Conservation (phyloP, 2,797 vertebrate species). For the Phylloscopus collybita region DNA sequence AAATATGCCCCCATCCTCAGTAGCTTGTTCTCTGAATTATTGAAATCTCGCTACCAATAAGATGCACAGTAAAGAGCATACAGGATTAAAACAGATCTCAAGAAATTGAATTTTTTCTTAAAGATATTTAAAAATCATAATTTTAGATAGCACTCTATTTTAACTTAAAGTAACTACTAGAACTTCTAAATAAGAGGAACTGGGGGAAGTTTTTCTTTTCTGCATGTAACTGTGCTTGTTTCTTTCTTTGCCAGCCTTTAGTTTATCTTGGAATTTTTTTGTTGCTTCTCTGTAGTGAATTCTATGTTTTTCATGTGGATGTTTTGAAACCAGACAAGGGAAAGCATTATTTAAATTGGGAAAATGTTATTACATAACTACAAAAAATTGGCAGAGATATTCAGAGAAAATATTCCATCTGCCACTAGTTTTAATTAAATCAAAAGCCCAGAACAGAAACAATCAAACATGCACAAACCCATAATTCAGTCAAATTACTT, state of each 20-base stretch:
- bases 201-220: neutral
- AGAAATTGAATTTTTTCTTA: neutral
- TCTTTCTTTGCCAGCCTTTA: neutral
- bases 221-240: neutral
- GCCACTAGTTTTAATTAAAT: slow-evolving; percentile 42
- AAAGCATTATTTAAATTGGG: slow-evolving; percentile 11
- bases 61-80: neutral
- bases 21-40: neutral
- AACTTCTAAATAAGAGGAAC: neutral
- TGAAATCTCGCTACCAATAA: neutral
- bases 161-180: neutral
- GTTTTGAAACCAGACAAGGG: neutral
- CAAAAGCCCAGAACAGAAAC: slow-evolving; percentile 12
- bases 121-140: neutral
- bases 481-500: neutral
- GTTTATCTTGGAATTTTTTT: neutral
- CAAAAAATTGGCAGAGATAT: slow-evolving; percentile 10
- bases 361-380: slow-evolving; percentile 11
- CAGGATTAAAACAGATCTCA: neutral
- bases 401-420: slow-evolving; percentile 35
- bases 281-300: neutral
- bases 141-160: neutral
- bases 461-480: neutral
- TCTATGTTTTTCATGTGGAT: neutral
- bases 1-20: neutral